Evolutionary conservation across 2,888 invertebrate genomes (phyloP).

Genomic region (Yponomeuta malinellus): DNA sequence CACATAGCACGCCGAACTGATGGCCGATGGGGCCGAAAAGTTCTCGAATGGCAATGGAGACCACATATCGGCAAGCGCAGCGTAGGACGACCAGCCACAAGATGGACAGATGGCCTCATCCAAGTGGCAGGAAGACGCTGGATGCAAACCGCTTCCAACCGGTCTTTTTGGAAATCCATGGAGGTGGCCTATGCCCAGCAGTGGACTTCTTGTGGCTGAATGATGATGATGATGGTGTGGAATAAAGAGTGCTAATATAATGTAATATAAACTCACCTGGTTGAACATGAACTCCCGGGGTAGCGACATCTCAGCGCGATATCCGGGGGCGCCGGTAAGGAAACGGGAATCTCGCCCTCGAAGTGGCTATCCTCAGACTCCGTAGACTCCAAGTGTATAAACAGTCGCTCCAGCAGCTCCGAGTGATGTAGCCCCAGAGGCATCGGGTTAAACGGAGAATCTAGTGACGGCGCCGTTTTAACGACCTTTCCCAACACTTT

Average conservation of each 20-base stretch:
- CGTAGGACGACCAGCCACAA: no score
- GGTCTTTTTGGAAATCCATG: no score
- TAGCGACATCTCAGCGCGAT: conserved; percentile 66
- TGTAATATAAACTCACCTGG: conserved; percentile 52
- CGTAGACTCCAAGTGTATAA: conserved; percentile 49
- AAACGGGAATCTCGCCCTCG: conserved; percentile 38
- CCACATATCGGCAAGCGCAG: no score
- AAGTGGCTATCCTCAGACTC: conserved; percentile 59
- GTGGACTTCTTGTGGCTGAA: background rate
- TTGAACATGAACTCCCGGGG: conserved; percentile 78
- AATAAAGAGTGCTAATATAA: no score
- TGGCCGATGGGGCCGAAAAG: no score
- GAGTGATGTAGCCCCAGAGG: conserved; percentile 56
- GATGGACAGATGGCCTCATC: no score
- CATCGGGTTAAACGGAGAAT: conserved; percentile 51
- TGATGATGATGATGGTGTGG: no score
- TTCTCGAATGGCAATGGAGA: no score
- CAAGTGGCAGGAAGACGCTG: no score
- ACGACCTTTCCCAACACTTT: conserved; percentile 35
- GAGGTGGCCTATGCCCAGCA: background rate
- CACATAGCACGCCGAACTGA: no score
- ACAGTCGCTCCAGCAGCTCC: conserved; percentile 30
- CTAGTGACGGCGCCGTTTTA: conserved; percentile 52
- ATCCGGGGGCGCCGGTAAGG: conserved; percentile 60
- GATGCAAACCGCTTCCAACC: no score